Evolutionary conservation across 2,797 vertebrate genomes (phyloP), one percentile per base, ranked within the genome.

Genomic region (Poeciliopsis presidionis): DNA sequence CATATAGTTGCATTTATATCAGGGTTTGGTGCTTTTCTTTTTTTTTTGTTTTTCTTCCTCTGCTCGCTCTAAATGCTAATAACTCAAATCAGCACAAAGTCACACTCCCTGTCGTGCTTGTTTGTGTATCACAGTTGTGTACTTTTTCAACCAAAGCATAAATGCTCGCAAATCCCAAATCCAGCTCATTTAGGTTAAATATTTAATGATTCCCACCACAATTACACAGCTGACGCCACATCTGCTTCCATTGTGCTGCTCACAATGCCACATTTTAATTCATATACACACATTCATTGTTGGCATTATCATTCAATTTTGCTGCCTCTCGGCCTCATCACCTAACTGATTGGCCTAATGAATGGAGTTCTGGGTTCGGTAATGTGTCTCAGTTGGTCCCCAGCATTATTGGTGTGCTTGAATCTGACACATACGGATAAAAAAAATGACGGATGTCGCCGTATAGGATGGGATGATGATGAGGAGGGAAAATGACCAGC

Each of bases 281-380:
- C 72, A 74, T 51, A 59, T 72, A 28, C 76, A 63, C 80, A 72
- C 59, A 25, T 45, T 11, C 57, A 55, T 28, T 41, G 46, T 75
- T 77, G 69, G 80, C 84, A 77, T 88, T 88, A 46, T 81, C 79
- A 77, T 81, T 88, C 74, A 33, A 83, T 82, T 79, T 80, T 47
- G 14, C 72, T 47, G 77, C 86, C 88, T 77, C 86, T 88, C 74
- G 43, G 53, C 59, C 75, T 84, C 86, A 81, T 90, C 87, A 81
- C 49, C 78, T 73, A 73, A 80, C 90, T 94, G 92, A 95, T 95
- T 92, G 90, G 87, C 79, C 86, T 94, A 95, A 95, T 91, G 91
- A 94, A 95, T 91, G 86, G 91, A 88, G 88, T 87, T 86, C 87
- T 79, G 86, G 74, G 84, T 81, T 53, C 3, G 25, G 81, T 94